Base-by-base conservation (phyloP, 1,140 invertebrate genomes). In the Drosophila grimshawi region DNA sequence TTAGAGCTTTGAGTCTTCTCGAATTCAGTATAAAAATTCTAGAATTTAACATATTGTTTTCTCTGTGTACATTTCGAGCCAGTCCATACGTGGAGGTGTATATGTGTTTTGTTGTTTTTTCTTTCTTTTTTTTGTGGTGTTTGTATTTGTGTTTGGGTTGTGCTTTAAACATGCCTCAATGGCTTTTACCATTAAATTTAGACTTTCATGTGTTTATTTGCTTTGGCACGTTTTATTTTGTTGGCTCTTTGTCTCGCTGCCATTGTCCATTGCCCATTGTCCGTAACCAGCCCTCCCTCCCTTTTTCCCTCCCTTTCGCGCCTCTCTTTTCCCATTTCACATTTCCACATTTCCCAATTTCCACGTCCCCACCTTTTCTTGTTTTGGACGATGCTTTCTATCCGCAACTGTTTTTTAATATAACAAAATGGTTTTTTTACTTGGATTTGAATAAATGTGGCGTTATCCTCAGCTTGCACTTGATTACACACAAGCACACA, bases 131-230 rank as follows among this genome's bases (percentile, higher is more conserved):
- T 8, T 1, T 60, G n/a, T 52, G 6, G 27, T n/a, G 48, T 8
- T 4, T 30, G 32, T 41, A 37, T 37, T 19, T 49, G 41, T 56
- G 2, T 63, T 73, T 60, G 61, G 51, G 29, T 61, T 79, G 56
- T 59, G 66, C 63, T 67, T 77, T 46, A 78, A 83, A 74, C 80
- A 89, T 83, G 83, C 85, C 68, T 80, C 77, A 89, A 89, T 88
- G 76, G 80, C 72, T 78, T 89, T 83, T 80, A 83, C 72, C 83
- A 82, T 86, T 88, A 88, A 86, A 86, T 88, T 86, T 82, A 71
- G 83, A 86, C 83, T 88, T 88, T 80, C 79, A 88, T 86, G 83
- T 86, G 83, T 86, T 88, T 86, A 86, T 86, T 88, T 88, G 80
- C 80, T 88, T 74, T 81, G 76, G 82, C 82, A 81, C 82, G 82